A percentile compares a stretch with the other conserved stretches of the same genome.
phyloP scores from a whole-genome alignment of 1,140 invertebrate species.

The Zophobas atratus region DNA sequence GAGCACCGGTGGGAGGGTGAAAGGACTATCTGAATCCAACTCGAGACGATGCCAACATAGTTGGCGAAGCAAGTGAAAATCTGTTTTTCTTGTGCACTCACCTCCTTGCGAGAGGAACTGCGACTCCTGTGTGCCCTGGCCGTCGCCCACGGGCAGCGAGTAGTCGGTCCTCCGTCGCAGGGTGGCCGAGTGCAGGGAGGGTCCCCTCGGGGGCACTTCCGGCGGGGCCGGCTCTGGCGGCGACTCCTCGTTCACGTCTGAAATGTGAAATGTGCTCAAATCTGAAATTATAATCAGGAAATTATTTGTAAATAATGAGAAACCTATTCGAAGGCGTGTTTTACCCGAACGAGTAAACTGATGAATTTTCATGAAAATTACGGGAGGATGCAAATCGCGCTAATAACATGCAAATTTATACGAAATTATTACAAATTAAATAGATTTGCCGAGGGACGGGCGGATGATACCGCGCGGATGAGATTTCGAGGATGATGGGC shows the following conservation, averaged over 20 bases:
- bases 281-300: constrained; percentile 44
- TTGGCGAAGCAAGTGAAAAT: too few relatives aligned
- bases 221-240: constrained; percentile 83
- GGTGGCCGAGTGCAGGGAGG: constrained; percentile 75
- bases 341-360: constrained; percentile 47
- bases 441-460: constrained; percentile 38
- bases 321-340: constrained; percentile 38
- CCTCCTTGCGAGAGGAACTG: constrained; percentile 62
- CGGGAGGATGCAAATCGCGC: constrained; percentile 55
- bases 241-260: constrained; percentile 75
- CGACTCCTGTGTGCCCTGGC: constrained; percentile 56
- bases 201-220: constrained; percentile 80
- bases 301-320: constrained; percentile 49
- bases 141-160: constrained; percentile 58
- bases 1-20: too few relatives aligned
- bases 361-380: constrained; percentile 60
- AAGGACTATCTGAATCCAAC: too few relatives aligned
- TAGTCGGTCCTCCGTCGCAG: constrained; percentile 63
- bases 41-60: too few relatives aligned
- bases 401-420: constrained; percentile 59
- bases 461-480: background rate
- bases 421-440: constrained; percentile 57
- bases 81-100: constrained; percentile 3
- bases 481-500: too few relatives aligned
- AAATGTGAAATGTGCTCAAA: constrained; percentile 53